These are phyloP conservation scores for Drosophila meridionalis DNA, from an alignment of 2,888 invertebrate species.

Conservation along the genomic window DNA sequence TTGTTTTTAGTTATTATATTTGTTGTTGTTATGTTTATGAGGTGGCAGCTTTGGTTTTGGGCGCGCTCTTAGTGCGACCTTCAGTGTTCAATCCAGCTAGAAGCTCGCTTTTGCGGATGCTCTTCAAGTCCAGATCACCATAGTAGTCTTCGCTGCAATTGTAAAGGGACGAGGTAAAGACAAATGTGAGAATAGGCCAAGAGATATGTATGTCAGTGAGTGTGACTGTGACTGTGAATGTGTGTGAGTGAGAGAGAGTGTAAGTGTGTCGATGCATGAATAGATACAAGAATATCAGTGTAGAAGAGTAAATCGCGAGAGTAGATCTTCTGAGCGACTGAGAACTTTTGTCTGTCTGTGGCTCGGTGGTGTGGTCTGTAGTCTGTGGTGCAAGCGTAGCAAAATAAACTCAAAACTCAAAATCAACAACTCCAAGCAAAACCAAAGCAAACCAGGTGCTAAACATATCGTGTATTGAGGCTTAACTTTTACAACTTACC, in stretches of 20 bases:
- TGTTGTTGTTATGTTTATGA: constrained; percentile 76
- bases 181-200: constrained; percentile 72
- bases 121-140: constrained; percentile 97
- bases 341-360: constrained; percentile 20
- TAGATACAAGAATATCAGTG: constrained; percentile 24
- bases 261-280: constrained; percentile 29
- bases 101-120: constrained; percentile 97
- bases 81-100: constrained; percentile 89
- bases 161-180: constrained; percentile 81
- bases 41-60: constrained; percentile 84
- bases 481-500: constrained; percentile 88
- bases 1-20: constrained; percentile 25
- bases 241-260: constrained; percentile 21
- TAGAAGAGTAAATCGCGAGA: constrained; percentile 12
- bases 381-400: constrained; percentile 57
- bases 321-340: constrained; percentile 11
- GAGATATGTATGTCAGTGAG: constrained; percentile 84
- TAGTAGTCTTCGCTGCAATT: constrained; percentile 97
- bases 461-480: constrained; percentile 24
- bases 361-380: constrained; percentile 6
- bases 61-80: constrained; percentile 86
- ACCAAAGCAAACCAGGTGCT: constrained; percentile 58
- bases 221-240: constrained; percentile 15
- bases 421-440: constrained; percentile 50
- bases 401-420: constrained; percentile 37